Percentiles rank a stretch among this genome's conserved stretches.
Conservation (phyloP, 1,140 invertebrate species). For the Bombus haemorrhoidalis region DNA sequence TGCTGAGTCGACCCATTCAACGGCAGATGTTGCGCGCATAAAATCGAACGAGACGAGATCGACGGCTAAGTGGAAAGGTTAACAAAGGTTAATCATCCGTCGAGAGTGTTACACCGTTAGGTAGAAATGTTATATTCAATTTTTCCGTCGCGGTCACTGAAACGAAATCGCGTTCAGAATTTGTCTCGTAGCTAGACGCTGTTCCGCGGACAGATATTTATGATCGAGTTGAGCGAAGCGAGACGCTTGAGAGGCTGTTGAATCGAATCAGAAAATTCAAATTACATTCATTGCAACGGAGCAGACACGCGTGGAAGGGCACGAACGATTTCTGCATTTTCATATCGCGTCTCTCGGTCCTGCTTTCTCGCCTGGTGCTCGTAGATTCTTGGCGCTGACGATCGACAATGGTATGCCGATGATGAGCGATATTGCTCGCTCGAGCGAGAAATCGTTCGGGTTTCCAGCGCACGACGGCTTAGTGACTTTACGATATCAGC, state of each 20-base stretch:
- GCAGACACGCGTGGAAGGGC: too few species aligned
- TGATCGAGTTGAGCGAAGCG: too few species aligned
- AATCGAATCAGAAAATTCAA: conserved; percentile 33
- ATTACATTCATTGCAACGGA: not conserved
- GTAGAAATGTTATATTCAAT: not conserved
- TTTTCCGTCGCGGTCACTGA: not conserved
- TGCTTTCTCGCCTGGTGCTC: not conserved
- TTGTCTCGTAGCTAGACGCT: conserved; percentile 5
- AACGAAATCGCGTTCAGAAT: conserved; percentile 3
- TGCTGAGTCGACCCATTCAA: not conserved
- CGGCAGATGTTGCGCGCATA: not conserved
- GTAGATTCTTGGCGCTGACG: conserved; percentile 1
- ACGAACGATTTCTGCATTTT: conserved; percentile 35
- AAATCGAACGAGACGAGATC: not conserved
- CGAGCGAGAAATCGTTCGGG: conserved; percentile 39
- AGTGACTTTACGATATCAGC: conserved; percentile 8
- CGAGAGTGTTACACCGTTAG: not conserved
- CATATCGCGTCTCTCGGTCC: not conserved
- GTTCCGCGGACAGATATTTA: not conserved
- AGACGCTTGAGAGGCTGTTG: not conserved
- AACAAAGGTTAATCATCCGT: conserved; percentile 14
- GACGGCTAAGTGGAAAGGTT: not conserved
- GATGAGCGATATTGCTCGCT: conserved; percentile 50
- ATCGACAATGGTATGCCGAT: conserved; percentile 34
- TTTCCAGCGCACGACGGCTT: not conserved